phyloP scores from a whole-genome alignment of 2,888 invertebrate species.

The Drosophila kuntzei region DNA sequence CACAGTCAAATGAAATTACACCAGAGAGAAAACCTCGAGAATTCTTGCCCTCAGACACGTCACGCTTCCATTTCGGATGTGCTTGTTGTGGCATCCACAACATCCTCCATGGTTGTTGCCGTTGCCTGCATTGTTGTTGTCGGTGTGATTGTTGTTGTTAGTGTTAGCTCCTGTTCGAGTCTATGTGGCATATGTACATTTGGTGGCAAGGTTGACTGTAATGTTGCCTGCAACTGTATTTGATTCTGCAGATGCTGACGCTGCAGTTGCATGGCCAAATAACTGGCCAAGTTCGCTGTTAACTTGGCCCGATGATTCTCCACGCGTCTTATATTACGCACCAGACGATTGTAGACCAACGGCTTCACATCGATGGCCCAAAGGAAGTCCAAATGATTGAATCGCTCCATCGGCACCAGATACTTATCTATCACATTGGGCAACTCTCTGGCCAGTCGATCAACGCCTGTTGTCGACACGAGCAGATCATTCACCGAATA shows the following conservation, averaged over 20 bases:
- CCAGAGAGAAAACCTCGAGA: constrained; percentile 42
- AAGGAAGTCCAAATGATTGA: constrained; percentile 87
- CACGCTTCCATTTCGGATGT: constrained; percentile 51
- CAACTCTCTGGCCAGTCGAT: constrained; percentile 86
- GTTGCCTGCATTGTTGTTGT: background rate
- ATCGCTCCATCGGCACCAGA: constrained; percentile 87
- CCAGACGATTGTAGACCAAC: constrained; percentile 86
- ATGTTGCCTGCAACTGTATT: constrained; percentile 61
- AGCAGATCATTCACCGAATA: constrained; percentile 89
- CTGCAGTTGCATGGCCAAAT: constrained; percentile 73
- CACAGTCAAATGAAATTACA: constrained; percentile 81
- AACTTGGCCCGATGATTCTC: constrained; percentile 82
- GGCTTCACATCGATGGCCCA: constrained; percentile 87
- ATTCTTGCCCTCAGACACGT: constrained; percentile 31
- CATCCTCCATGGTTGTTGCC: constrained; percentile 23
- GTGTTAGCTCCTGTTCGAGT: constrained; percentile 35
- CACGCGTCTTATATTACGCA: constrained; percentile 83
- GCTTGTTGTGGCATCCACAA: constrained; percentile 28
- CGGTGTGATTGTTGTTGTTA: constrained; percentile 3
- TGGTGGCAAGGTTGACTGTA: constrained; percentile 52
- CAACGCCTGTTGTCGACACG: constrained; percentile 87
- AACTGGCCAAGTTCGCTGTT: constrained; percentile 69
- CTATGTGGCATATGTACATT: constrained; percentile 64
- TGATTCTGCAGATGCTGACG: constrained; percentile 70
- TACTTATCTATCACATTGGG: constrained; percentile 87